Base-by-base conservation (phyloP, 2,113 vertebrate species). In the Pimephales promelas region DNA sequence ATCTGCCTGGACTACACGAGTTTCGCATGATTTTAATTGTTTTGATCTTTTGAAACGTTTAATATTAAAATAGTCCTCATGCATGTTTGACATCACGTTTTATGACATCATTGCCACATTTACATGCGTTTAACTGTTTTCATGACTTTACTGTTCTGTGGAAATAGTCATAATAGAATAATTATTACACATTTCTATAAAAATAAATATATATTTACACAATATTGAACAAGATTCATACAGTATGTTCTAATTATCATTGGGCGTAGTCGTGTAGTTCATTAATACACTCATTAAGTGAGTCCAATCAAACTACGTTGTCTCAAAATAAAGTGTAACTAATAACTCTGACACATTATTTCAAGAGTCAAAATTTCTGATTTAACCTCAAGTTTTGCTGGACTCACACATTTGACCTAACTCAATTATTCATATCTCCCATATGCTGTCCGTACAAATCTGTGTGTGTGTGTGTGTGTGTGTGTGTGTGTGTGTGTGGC, bases 401-500 rank as follows among this genome's bases (percentile, higher is more conserved):
- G 74, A 73, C 73, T 90, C 84, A 84, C 81, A 91, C 90, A 91
- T 92, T 93, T 93, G 92, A 94, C 93, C 92, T 90, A 90, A 91
- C 93, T 94, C 92, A 93, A 92, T 93, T 86, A 94, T 94, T 92
- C 89, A 93, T 90, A 92, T 92, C 88, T 89, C 89, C 92, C 92
- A 93, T 93, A 93, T 94, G 93, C 89, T 90, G 86, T 84, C 88
- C 66, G 66, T 40, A 22, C 64, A 5, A 20, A 36, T 34, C 31
- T 84, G 40, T 70, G 56, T 85, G 70, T 66, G 62, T 70, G 70
- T 82, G 68, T 59, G 52, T 72, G 40, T 76, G 70, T 34, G 66
- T n/a, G n/a, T n/a, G n/a, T n/a, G 74, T 28, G 71, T 18, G 73
- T 54, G 36, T 56, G 75, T 43, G 64, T 40, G 77, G 61, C 4